Evolutionary conservation across 2,797 vertebrate species (phyloP).

Genomic region (Halcyon smyrnensis): DNA sequence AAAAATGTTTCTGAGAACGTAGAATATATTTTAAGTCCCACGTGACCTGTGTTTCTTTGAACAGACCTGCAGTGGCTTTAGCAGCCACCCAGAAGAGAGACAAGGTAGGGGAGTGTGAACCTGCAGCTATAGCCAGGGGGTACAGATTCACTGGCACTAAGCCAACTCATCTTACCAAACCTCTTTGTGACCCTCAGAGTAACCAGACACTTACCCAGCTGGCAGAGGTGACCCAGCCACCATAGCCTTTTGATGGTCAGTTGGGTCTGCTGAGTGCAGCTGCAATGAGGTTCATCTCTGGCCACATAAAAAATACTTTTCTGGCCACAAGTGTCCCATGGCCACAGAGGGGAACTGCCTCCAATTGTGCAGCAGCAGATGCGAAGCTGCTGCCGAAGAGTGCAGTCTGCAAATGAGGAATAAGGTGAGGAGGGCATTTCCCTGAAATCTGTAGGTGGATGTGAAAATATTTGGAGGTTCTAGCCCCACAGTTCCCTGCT

Average conservation of each 20-base stretch:
- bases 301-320: not conserved
- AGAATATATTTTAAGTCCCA: not conserved
- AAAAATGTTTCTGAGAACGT: not conserved
- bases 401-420: not conserved
- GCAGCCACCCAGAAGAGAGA: not conserved
- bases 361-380: not conserved
- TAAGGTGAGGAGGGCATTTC: not conserved
- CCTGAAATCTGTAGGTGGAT: not conserved
- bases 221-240: not conserved
- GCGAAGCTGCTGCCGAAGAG: not conserved
- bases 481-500: not conserved
- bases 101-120: not conserved
- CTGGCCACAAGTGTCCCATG: not conserved
- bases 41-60: not conserved
- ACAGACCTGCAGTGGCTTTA: not conserved
- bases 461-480: not conserved
- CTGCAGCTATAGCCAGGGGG: too few species aligned
- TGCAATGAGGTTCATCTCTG: not conserved
- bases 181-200: not conserved
- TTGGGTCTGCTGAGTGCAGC: not conserved
- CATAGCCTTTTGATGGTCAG: not conserved
- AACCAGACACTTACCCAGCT: not conserved
- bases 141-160: accelerated
- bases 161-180: not conserved
- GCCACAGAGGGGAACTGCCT: not conserved